Conservation (phyloP, 2,888 invertebrate species). For the Heliconius charithonia region DNA sequence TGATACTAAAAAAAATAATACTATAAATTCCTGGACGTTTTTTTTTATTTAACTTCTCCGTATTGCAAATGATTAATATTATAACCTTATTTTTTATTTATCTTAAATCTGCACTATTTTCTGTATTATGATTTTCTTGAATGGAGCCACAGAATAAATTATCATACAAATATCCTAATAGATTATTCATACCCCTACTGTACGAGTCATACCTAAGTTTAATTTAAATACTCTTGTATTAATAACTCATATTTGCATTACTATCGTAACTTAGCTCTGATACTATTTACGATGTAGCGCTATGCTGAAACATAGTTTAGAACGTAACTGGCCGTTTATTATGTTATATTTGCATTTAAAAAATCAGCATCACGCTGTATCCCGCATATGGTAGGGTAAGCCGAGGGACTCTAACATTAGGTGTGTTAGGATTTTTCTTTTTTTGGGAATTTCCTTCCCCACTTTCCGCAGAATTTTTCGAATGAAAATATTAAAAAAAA, state of each 20-base stretch:
- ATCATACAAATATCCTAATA: slow-evolving; percentile 29
- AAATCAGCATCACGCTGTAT: too few relatives aligned
- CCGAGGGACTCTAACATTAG: too few relatives aligned
- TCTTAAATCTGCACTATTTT: neutral
- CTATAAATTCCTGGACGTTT: neutral
- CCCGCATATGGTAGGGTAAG: too few relatives aligned
- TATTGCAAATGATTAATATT: too few relatives aligned
- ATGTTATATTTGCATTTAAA: neutral
- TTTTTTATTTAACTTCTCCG: too few relatives aligned
- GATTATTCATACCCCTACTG: slow-evolving; percentile 31
- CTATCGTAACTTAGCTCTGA: slow-evolving; percentile 39
- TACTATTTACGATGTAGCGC: slow-evolving; percentile 35
- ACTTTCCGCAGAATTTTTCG: too few relatives aligned
- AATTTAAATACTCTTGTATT: slow-evolving; percentile 40
- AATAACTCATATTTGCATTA: slow-evolving; percentile 40
- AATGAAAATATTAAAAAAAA: too few relatives aligned
- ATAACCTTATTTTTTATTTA: neutral
- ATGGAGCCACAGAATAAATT: slow-evolving; percentile 14
- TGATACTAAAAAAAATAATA: neutral
- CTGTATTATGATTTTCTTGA: neutral
- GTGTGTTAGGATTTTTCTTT: too few relatives aligned
- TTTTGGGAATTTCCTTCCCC: too few relatives aligned
- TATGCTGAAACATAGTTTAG: neutral
- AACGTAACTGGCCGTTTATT: neutral
- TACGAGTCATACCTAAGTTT: slow-evolving; percentile 30